Conservation (phyloP, 2,797 vertebrate species). For the Arnoldichthys spilopterus region DNA sequence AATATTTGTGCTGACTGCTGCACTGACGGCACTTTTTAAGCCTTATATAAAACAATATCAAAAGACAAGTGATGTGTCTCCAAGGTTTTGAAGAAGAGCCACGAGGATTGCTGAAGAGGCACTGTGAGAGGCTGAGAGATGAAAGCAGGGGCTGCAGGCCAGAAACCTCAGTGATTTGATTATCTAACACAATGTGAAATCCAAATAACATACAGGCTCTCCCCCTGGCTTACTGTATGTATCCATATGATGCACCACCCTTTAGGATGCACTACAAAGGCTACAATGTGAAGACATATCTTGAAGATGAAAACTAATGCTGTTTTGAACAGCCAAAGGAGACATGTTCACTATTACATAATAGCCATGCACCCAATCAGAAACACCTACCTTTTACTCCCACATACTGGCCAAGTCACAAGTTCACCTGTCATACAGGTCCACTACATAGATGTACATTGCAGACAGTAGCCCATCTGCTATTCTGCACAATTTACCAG, state of each 20-base stretch:
- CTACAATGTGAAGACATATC: neutral
- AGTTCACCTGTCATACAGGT: neutral
- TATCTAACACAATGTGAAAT: conserved; percentile 24
- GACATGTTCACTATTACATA: neutral
- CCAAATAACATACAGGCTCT: neutral
- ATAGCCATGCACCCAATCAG: neutral
- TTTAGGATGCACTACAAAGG: neutral
- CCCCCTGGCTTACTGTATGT: neutral
- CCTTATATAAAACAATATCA: conserved; percentile 15
- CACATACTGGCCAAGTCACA: neutral
- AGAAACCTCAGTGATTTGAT: conserved; percentile 28
- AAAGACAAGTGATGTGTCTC: conserved; percentile 23
- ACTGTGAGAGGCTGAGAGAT: conserved; percentile 28
- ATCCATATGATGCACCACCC: neutral
- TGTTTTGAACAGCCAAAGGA: neutral
- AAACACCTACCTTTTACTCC: neutral
- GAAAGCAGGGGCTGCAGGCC: conserved; percentile 29
- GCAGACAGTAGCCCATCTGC: too few relatives aligned
- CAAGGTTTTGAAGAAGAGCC: conserved; percentile 15
- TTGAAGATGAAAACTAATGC: neutral
- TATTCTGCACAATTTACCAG: neutral
- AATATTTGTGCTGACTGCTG: neutral
- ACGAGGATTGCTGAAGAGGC: conserved; percentile 21
- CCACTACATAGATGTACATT: too few relatives aligned
- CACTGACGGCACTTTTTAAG: neutral